phyloP scores from a whole-genome alignment of 2,797 vertebrate species.

The Eidolon dupreanum region DNA sequence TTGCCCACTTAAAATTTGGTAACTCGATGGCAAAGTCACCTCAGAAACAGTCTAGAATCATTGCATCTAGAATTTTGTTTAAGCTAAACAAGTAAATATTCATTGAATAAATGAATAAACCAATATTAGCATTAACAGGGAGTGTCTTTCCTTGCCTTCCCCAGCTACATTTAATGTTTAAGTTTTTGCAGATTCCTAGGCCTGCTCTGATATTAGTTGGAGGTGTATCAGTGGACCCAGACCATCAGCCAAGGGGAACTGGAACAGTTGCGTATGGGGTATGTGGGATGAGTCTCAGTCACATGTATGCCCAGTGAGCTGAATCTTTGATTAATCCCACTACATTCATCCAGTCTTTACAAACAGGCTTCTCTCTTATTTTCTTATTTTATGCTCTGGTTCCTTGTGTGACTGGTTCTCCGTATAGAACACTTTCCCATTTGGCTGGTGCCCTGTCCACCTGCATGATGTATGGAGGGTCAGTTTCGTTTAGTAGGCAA shows the following conservation, averaged over 20 bases:
- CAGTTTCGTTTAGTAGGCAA: neutral
- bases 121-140: neutral
- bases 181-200: neutral
- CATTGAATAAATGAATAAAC: neutral
- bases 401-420: neutral
- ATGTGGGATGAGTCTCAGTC: neutral
- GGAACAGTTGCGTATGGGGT: neutral
- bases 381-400: neutral
- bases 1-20: slow-evolving; percentile 11
- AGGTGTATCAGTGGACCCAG: neutral
- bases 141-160: neutral
- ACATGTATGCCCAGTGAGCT: neutral
- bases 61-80: slow-evolving; percentile 13
- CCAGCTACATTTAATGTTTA: neutral
- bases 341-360: neutral
- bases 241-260: neutral
- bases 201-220: neutral
- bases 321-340: neutral
- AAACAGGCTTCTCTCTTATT: neutral
- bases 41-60: neutral
- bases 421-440: neutral
- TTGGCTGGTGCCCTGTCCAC: neutral
- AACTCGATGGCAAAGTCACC: neutral
- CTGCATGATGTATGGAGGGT: neutral
- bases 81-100: slow-evolving; percentile 24